Evolutionary conservation across 2,888 invertebrate genomes (phyloP).

Genomic region (Nyleta sp.): DNA sequence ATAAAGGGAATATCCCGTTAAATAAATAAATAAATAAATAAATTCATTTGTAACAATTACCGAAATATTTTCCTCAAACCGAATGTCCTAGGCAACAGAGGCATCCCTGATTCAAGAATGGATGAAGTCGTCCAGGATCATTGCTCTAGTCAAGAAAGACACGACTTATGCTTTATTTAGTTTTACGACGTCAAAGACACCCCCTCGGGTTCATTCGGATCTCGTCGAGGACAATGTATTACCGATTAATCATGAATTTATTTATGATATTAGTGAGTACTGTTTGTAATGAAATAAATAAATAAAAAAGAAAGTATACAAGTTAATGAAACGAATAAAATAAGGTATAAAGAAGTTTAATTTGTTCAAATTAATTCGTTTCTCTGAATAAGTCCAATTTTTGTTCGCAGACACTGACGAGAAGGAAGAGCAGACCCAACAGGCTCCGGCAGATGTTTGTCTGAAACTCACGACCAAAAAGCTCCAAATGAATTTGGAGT

Average conservation of each 20-base stretch:
- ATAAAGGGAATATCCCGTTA: too few species aligned
- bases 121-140: constrained; percentile 83
- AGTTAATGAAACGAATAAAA: not conserved
- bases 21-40: too few species aligned
- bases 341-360: not conserved
- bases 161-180: constrained; percentile 85
- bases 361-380: not conserved
- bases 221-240: constrained; percentile 91
- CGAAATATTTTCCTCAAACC: too few species aligned
- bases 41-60: too few species aligned
- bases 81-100: constrained; percentile 81
- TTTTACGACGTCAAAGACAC: constrained; percentile 85
- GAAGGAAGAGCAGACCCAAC: constrained; percentile 68
- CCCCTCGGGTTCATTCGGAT: constrained; percentile 89
- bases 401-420: constrained; percentile 83
- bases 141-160: constrained; percentile 85
- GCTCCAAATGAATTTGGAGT: constrained; percentile 83
- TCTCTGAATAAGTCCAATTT: not conserved
- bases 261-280: constrained; percentile 89
- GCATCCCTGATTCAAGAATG: constrained; percentile 83
- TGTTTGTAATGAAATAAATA: not conserved
- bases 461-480: constrained; percentile 84
- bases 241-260: constrained; percentile 91
- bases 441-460: constrained; percentile 82
- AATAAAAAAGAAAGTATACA: not conserved